These are phyloP conservation scores for Hirtodrosophila confusa DNA, from an alignment of 2,888 invertebrate genomes.

Conservation along the genomic window DNA sequence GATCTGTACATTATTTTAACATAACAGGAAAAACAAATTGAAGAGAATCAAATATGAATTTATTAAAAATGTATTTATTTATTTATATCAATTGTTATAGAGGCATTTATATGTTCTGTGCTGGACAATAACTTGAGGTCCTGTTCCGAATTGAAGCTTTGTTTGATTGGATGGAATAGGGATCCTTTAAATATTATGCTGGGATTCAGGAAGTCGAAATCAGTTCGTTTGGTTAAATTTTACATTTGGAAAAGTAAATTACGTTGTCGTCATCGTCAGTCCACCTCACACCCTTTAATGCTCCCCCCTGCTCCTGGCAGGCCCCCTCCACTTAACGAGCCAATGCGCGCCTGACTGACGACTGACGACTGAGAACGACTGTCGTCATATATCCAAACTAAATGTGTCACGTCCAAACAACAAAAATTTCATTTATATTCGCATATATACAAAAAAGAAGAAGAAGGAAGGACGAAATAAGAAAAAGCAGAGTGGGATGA, in stretches of 20 bases:
- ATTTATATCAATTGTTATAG: no score
- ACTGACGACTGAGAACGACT: slow-evolving; percentile 51
- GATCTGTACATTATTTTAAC: no score
- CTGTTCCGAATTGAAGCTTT: no score
- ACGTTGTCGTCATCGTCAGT: slow-evolving; percentile 46
- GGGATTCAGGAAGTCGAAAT: not conserved
- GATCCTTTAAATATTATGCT: no score
- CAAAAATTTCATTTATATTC: slow-evolving; percentile 81
- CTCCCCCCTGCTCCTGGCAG: not conserved
- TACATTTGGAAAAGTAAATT: slow-evolving; percentile 26
- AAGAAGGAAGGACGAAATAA: slow-evolving; percentile 10
- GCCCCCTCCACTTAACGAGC: slow-evolving; percentile 54
- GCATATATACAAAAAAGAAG: slow-evolving; percentile 48
- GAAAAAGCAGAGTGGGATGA: slow-evolving; percentile 16
- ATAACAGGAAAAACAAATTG: no score
- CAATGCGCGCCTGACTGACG: slow-evolving; percentile 68
- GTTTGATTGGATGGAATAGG: no score
- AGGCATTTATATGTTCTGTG: no score
- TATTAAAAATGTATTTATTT: no score
- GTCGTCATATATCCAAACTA: slow-evolving; percentile 76
- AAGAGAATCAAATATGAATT: no score
- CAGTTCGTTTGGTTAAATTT: not conserved
- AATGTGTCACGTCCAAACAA: slow-evolving; percentile 80
- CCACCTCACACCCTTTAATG: slow-evolving; percentile 6
- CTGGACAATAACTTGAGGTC: no score